phyloP scores from a whole-genome alignment of 1,140 invertebrate genomes.

The Neodiprion virginianus region DNA sequence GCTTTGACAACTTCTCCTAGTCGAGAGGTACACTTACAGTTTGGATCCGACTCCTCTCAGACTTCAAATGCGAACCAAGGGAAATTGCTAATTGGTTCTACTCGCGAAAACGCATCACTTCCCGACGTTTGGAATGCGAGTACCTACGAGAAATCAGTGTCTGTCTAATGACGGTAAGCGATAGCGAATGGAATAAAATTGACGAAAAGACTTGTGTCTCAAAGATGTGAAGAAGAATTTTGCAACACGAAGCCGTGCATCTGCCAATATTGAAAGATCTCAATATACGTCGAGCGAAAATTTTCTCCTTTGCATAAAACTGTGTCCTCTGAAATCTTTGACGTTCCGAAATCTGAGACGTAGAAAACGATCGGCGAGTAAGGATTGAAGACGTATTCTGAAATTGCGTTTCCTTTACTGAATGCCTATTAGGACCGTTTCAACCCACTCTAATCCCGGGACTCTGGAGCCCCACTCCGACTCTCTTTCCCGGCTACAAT shows the following conservation, averaged over 20 bases:
- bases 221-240: no score
- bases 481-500: not conserved
- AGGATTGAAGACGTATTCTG: not conserved
- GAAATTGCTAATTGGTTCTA: not conserved
- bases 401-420: not conserved
- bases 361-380: not conserved
- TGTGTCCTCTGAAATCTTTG: not conserved
- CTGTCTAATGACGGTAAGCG: no score
- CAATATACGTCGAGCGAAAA: no score
- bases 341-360: not conserved
- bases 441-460: not conserved
- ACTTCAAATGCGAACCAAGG: not conserved
- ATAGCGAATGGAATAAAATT: no score
- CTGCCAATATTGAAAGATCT: no score
- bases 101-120: not conserved
- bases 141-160: no score
- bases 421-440: not conserved
- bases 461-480: not conserved
- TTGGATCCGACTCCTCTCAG: not conserved
- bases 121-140: no score
- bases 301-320: not conserved
- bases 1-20: not conserved
- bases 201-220: no score
- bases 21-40: not conserved
- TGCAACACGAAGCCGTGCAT: no score